Evolutionary conservation across 2,797 vertebrate genomes (phyloP), one percentile per base, ranked within the genome.

Genomic region (Merluccius polli): DNA sequence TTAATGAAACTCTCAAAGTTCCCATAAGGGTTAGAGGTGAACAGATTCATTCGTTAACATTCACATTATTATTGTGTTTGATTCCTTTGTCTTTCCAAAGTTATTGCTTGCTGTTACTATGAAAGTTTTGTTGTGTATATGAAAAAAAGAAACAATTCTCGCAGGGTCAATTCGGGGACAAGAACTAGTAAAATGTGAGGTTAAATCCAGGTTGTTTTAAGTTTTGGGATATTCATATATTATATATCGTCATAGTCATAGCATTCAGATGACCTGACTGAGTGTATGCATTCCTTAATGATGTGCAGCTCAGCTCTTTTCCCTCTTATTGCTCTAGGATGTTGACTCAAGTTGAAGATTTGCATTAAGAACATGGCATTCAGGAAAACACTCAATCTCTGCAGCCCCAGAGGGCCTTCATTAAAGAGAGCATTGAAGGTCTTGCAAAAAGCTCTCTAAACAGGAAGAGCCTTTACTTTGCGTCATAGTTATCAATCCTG

Each of bases 1-100:
- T 75, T 79, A 81, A 70, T 91, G 87, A 90, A 85, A 88, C 88
- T 52, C 72, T 85, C 76, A 78, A 83, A 77, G 81, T 82, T 89
- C 83, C 80, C 88, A 85, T 91, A 4, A 52, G 44, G 52, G 52
- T 44, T 44, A 16, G 12, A 44, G 41, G 41, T 59, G 21, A 59
- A 8, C 1, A 2, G 21, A 6, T 59, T 59, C 7, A 59, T 59
- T 59, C n/a, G 3, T 59, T 59, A 24, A 59, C 21, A 18, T 52
- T 52, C 18, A 59, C 1, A 59, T 59, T 24, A 59, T n/a, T 59
- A 59, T 21, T 59, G 52, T n/a, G n/a, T n/a, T 59, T 7, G 52
- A 59, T n/a, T 59, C 8, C n/a, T 59, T 59, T 2, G 33, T 35
- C 21, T 59, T n/a, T 24, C 44, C 44, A 48, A 18, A 48, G 7